phyloP scores from a whole-genome alignment of 2,888 invertebrate species.

The Saturnia japonica region DNA sequence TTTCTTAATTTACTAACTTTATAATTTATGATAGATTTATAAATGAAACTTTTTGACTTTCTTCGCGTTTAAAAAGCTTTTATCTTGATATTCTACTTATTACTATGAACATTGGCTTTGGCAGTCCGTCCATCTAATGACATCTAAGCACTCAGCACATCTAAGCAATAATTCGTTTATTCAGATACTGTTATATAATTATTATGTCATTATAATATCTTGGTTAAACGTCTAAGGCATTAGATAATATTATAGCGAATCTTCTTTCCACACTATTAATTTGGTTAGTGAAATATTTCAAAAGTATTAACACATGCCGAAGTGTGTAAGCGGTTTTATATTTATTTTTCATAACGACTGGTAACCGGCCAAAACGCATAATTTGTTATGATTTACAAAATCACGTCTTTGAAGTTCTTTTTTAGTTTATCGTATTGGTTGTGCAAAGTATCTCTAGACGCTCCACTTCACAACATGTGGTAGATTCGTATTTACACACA shows the following conservation, averaged over 20 bases:
- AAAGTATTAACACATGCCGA: conserved; percentile 14
- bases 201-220: background rate
- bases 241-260: background rate
- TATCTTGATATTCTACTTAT: no score
- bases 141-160: no score
- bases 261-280: background rate
- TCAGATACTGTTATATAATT: background rate
- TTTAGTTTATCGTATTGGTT: conserved; percentile 19
- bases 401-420: conserved; percentile 32
- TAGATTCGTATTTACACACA: conserved; percentile 10
- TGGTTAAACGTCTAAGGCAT: background rate
- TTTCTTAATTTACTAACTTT: no score
- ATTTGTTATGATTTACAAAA: conserved; percentile 33
- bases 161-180: background rate
- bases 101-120: no score
- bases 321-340: conserved; percentile 31
- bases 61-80: no score
- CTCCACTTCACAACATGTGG: conserved; percentile 11
- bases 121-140: no score
- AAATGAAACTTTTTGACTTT: no score
- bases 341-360: conserved; percentile 30
- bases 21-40: no score
- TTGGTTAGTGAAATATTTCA: conserved; percentile 1
- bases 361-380: conserved; percentile 30
- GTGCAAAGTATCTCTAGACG: background rate